Base-by-base conservation (phyloP, 2,113 vertebrate genomes). In the Opisthocomus hoazin region DNA sequence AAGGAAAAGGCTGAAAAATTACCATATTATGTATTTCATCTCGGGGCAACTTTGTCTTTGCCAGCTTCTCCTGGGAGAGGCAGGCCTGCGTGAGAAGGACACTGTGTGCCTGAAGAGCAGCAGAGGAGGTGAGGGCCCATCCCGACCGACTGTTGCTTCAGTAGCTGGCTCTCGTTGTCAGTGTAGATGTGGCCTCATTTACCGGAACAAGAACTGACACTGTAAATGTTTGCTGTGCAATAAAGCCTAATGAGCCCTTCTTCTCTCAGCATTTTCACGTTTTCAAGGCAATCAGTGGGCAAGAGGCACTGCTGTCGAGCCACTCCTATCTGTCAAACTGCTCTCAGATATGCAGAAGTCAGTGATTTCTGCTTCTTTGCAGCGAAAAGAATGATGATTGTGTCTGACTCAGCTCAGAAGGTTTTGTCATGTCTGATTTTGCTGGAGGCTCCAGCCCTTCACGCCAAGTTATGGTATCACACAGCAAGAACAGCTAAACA, bases 361-460 rank as follows among this genome's bases (percentile, higher is more conserved):
- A 58, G 24, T 53, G 41, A 30, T 64, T 91, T 75, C 36, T 96
- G 80, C 90, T 94, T 78, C 92, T 92, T 70, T 14, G 51, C 63
- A 91, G 71, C 6, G 23, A 83, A 48, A 69, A 88, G 32, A 77
- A 87, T 39, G 29, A 69, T 77, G 45, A 76, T 57, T 57, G 36
- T 74, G 74, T 91, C 81, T 91, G 93, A 95, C 79, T 97, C 93
- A 96, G 87, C 78, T 86, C 73, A 51, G 63, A 93, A 76, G 76
- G 71, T 84, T 93, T 77, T 90, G 74, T 93, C 84, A 60, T 53
- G 60, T 93, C 91, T 94, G 86, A 84, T 71, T 95, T 93, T 95
- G 87, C 95, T 74, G 76, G 82, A 87, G 53, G 88, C 94, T 94
- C 93, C 93, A 94, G 76, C 50, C 89, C 60, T 66, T 37, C 74